These are phyloP conservation scores for Zootermopsis nevadensis DNA, from an alignment of 2,888 invertebrate genomes.

Conservation along the genomic window DNA sequence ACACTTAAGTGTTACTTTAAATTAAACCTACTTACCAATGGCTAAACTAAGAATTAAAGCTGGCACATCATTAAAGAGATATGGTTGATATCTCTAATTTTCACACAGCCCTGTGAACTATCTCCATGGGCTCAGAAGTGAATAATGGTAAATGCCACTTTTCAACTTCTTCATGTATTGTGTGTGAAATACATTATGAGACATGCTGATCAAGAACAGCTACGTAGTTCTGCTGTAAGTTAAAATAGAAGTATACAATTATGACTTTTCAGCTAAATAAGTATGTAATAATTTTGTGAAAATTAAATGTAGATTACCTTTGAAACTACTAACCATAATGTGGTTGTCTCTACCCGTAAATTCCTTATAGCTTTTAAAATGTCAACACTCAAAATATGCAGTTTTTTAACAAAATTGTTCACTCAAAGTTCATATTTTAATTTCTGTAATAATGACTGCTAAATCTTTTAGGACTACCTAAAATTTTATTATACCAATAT, in stretches of 20 bases:
- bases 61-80: conserved; percentile 4
- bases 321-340: too few species aligned
- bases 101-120: background rate
- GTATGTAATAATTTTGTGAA: background rate
- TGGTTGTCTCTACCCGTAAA: too few species aligned
- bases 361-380: too few species aligned
- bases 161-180: conserved; percentile 14
- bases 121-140: background rate
- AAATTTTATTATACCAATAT: too few species aligned
- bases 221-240: conserved; percentile 8
- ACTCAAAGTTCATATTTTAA: too few species aligned
- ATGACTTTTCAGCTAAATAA: background rate
- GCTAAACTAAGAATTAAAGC: conserved; percentile 7
- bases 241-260: conserved; percentile 17
- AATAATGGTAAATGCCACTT: conserved; percentile 3
- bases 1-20: background rate
- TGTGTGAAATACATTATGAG: background rate
- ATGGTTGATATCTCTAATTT: conserved; percentile 15
- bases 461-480: too few species aligned
- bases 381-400: too few species aligned
- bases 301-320: too few species aligned
- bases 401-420: too few species aligned
- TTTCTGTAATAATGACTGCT: too few species aligned
- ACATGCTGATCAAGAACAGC: conserved; percentile 16
- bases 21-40: conserved; percentile 26